Base-by-base conservation (phyloP, 2,888 invertebrate genomes). In the Tridacna crocea region DNA sequence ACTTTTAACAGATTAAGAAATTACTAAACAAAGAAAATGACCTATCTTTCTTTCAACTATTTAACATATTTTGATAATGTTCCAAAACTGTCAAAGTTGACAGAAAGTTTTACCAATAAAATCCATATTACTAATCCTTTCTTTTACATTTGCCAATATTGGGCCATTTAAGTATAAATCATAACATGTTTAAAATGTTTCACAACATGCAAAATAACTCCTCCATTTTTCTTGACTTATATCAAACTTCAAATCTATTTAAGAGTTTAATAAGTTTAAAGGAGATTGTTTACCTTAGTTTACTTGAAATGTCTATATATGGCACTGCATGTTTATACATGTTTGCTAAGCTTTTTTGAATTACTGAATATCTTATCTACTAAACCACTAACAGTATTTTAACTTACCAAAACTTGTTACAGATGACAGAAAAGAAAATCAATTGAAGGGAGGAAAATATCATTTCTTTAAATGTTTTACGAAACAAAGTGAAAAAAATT, bases 221-320 rank as follows among this genome's bases (percentile, higher is more conserved):
- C 55, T 6, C 55, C 3, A 11, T 55, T 55, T 55, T 55, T 6
- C 55, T 55, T 55, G 19, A 55, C 17, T 15, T 19, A 55, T 55
- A 19, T 55, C 15, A 19, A 55, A 55, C 55, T 55, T 55, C 55
- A 19, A 11, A 19, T 19, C 55, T 19, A 10, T 10, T 55, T 55
- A 55, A 66, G 27, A 36, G 66, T 66, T 70, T 70, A n/a, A 70
- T 70, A 22, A 70, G 51, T 70, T 70, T 70, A 48, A 51, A 70
- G 70, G 48, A 70, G 70, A 51, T 24, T 70, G 70, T 70, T 70
- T 70, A 68, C 68, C 46, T 36, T 46, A 51, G 26, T 70, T 70
- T 70, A 51, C 51, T 51, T n/a, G 13, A 10, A 8, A 46, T 70
- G 70, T 51, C 22, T 70, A 47, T 70, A 70, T 47, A 24, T 12